Percentiles rank a stretch among this genome's conserved stretches.
Conservation (phyloP, 2,888 invertebrate genomes). For the Oconnorella tubifera region DNA sequence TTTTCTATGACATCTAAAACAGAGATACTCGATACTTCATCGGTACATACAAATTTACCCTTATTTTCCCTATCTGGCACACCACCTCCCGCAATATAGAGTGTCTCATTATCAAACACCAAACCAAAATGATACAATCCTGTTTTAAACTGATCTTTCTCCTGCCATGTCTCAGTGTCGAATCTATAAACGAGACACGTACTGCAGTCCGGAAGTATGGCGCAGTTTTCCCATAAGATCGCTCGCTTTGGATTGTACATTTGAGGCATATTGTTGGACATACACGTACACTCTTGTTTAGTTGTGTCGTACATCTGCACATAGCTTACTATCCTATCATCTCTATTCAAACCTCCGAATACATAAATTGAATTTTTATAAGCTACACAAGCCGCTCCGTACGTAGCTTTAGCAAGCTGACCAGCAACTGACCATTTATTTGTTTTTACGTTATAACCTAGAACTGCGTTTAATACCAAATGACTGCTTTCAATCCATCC, state of each 20-base stretch:
- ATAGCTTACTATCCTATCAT: not conserved
- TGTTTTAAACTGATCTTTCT: not conserved
- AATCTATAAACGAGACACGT: not conserved
- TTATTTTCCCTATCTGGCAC: not conserved
- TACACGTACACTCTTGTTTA: not conserved
- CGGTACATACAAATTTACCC: not conserved
- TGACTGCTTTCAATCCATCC: not conserved
- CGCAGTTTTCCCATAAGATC: not conserved
- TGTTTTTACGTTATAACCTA: not conserved
- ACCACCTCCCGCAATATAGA: not conserved
- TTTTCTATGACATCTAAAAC: not conserved
- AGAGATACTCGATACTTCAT: not conserved
- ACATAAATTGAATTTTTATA: not conserved
- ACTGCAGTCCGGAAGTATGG: not conserved
- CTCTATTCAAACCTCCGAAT: not conserved
- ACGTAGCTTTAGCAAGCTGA: not conserved
- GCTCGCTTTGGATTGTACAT: not conserved
- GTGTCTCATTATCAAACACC: not conserved
- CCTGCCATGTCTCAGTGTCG: not conserved
- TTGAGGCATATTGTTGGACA: not conserved
- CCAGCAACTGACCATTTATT: not conserved
- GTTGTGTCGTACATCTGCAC: not conserved
- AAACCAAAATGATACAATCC: not conserved
- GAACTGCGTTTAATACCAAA: not conserved
- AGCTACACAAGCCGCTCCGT: not conserved